A percentile compares a stretch with the other conserved stretches of the same genome.
Evolutionary conservation across 2,797 vertebrate species (phyloP).

Genomic region (Enteromius argenteus): DNA sequence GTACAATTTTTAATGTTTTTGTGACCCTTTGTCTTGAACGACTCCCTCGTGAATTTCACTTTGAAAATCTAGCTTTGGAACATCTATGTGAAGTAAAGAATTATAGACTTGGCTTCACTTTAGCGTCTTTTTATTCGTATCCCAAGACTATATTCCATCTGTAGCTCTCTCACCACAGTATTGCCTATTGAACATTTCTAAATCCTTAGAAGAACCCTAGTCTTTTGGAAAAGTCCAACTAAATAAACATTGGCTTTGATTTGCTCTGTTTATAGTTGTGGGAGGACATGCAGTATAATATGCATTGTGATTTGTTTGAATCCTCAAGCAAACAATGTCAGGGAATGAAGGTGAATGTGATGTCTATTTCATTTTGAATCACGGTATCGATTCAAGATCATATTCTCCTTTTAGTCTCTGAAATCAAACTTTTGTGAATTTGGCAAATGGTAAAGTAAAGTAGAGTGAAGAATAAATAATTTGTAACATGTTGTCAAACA

Average conservation of each 20-base stretch:
- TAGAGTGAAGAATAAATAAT: constrained; percentile 40
- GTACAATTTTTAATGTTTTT: constrained; percentile 32
- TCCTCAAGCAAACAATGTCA: constrained; percentile 32
- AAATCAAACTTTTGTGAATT: constrained; percentile 7
- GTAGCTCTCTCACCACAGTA: not conserved
- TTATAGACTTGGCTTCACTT: constrained; percentile 38
- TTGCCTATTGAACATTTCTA: constrained; percentile 2
- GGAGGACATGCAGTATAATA: constrained; percentile 30
- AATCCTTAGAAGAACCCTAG: constrained; percentile 2
- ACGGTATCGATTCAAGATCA: not conserved
- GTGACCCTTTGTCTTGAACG: constrained; percentile 44
- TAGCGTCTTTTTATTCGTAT: constrained; percentile 50
- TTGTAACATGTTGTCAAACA: constrained; percentile 65
- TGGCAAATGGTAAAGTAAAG: constrained; percentile 18
- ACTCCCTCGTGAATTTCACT: constrained; percentile 47
- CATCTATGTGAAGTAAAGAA: constrained; percentile 39
- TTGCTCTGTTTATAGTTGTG: constrained; percentile 65
- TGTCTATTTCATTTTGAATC: constrained; percentile 21
- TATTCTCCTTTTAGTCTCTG: not conserved
- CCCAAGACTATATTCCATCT: constrained; percentile 47
- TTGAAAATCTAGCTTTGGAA: constrained; percentile 48
- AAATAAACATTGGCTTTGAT: constrained; percentile 46
- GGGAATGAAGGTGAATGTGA: constrained; percentile 13
- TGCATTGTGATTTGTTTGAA: constrained; percentile 17
- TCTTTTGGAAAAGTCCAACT: constrained; percentile 20